These are phyloP conservation scores for Cacoxenus indagator DNA, from an alignment of 2,888 invertebrate species.

Conservation along the genomic window DNA sequence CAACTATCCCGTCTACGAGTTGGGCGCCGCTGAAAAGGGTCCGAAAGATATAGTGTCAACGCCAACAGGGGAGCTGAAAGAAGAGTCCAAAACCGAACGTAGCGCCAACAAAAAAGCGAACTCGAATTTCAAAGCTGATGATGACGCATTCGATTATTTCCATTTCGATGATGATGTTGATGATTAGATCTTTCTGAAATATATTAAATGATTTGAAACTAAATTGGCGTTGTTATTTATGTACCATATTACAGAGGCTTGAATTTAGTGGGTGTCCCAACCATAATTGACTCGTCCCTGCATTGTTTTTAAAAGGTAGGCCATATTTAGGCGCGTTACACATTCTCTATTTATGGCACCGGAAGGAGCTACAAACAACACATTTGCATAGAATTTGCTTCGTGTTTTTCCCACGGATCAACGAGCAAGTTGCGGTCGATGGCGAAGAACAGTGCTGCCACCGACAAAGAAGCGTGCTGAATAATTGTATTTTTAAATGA, in stretches of 20 bases:
- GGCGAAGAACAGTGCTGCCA: constrained; percentile 18
- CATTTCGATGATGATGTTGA: constrained; percentile 49
- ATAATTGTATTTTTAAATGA: constrained; percentile 63
- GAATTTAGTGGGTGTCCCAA: too few species aligned
- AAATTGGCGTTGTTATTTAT: not conserved
- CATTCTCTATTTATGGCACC: constrained; percentile 50
- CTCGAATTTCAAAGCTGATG: constrained; percentile 9
- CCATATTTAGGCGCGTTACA: not conserved
- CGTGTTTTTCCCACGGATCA: too few species aligned
- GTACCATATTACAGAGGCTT: not conserved
- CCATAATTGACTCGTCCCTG: too few species aligned
- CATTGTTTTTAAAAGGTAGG: not conserved
- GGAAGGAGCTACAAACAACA: constrained; percentile 44
- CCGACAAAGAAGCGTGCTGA: constrained; percentile 52
- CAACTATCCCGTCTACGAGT: constrained; percentile 40
- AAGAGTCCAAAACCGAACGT: constrained; percentile 22
- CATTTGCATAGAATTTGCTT: constrained; percentile 59
- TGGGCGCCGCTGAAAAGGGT: constrained; percentile 59
- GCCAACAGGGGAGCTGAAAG: constrained; percentile 16
- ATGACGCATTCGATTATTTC: constrained; percentile 48
- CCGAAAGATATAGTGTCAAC: constrained; percentile 37
- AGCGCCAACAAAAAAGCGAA: constrained; percentile 1
- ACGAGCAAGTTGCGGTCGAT: too few species aligned
- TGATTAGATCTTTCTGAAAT: constrained; percentile 3
- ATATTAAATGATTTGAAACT: not conserved